phyloP scores from a whole-genome alignment of 2,888 invertebrate genomes.

The Galerucella pusilla region DNA sequence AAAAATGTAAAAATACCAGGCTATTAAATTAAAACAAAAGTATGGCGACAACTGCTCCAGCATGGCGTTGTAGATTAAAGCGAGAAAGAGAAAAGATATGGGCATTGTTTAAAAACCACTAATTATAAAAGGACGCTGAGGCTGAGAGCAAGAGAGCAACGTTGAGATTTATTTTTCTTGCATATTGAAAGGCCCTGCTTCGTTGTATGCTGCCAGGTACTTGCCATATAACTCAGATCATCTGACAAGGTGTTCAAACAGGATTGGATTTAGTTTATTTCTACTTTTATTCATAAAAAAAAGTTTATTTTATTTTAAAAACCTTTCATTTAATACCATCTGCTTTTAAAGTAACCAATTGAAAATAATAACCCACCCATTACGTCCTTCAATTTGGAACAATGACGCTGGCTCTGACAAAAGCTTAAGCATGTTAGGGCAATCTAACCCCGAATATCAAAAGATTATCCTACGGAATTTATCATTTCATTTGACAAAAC shows the following conservation, averaged over 20 bases:
- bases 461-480: slow-evolving; percentile 41
- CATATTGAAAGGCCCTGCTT: slow-evolving; percentile 64
- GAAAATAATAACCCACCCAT: slow-evolving; percentile 19
- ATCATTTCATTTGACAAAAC: slow-evolving; percentile 40
- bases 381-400: slow-evolving; percentile 13
- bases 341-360: slow-evolving; percentile 7
- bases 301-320: not conserved
- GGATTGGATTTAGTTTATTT: slow-evolving; percentile 49
- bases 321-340: not conserved
- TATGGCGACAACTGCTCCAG: slow-evolving; percentile 53
- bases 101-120: slow-evolving; percentile 66
- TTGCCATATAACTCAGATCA: slow-evolving; percentile 65
- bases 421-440: slow-evolving; percentile 45
- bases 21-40: slow-evolving; percentile 59
- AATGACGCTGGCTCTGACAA: slow-evolving; percentile 36
- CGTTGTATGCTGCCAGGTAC: slow-evolving; percentile 61
- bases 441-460: slow-evolving; percentile 39
- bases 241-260: slow-evolving; percentile 60
- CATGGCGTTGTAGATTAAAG: slow-evolving; percentile 51
- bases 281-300: not conserved
- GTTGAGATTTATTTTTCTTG: slow-evolving; percentile 66
- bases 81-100: slow-evolving; percentile 54
- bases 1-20: slow-evolving; percentile 54
- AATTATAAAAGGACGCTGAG: slow-evolving; percentile 63
- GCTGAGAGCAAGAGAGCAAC: slow-evolving; percentile 49